Percentiles rank a stretch among this genome's conserved stretches.
phyloP scores from a whole-genome alignment of 2,797 vertebrate genomes.

The Caiman crocodilus region DNA sequence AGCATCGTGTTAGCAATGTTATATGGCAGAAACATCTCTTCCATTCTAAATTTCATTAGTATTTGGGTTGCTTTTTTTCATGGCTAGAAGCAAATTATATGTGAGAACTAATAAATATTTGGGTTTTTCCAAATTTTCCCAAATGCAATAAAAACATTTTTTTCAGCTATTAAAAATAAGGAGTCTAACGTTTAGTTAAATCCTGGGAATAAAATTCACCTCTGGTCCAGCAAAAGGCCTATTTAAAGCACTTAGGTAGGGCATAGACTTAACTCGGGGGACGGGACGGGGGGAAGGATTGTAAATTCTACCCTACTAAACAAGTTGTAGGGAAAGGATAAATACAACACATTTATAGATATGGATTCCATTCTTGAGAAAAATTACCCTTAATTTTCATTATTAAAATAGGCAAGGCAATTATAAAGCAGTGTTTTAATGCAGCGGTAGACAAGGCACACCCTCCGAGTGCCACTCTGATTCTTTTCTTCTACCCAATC shows the following conservation, averaged over 20 bases:
- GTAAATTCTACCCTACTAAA: not conserved
- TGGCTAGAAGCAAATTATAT: not conserved
- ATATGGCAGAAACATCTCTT: not conserved
- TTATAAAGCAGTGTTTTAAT: too few species aligned
- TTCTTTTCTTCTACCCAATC: too few species aligned
- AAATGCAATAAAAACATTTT: not conserved
- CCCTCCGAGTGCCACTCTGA: too few species aligned
- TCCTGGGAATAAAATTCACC: not conserved
- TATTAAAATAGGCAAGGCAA: too few species aligned
- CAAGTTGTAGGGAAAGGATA: not conserved
- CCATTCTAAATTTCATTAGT: not conserved
- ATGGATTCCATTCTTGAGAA: not conserved
- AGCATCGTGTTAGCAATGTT: not conserved
- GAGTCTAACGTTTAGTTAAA: not conserved
- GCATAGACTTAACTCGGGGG: too few species aligned
- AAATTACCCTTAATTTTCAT: too few species aligned
- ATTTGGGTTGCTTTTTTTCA: not conserved
- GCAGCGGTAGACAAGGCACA: too few species aligned
- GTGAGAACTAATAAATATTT: not conserved
- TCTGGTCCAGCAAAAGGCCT: not conserved
- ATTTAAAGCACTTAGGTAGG: not conserved
- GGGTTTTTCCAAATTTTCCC: not conserved
- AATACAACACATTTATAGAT: not conserved
- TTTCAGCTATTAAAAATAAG: not conserved
- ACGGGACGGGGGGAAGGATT: not conserved